Base-by-base conservation (phyloP, 2,113 vertebrate genomes). In the Pelusios castaneus region DNA sequence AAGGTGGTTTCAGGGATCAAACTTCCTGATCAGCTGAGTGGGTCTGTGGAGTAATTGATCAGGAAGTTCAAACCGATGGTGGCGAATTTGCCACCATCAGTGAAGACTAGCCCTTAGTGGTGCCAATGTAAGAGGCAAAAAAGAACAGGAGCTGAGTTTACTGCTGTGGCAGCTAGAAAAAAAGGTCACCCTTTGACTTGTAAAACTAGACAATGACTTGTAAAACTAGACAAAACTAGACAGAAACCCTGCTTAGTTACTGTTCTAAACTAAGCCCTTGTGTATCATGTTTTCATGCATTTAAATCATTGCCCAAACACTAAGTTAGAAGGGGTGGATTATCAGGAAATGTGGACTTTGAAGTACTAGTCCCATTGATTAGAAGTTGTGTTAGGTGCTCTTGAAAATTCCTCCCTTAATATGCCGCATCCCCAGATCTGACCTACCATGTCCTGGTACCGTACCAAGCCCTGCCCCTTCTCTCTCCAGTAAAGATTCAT, bases 351-450 rank as follows among this genome's bases (percentile, higher is more conserved):
- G 55, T 27, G 22, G 24, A 56, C 10, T 56, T 6, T 25, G 55
- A 27, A 56, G 55, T 24, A 56, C 25, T 10, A 27, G 13, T 56
- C 55, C 55, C 55, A 13, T 31, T 0, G 0, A 14, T n/a, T 90
- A 10, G 70, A 80, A 94, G 27, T 10, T 88, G 17, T 89, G 56
- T 34, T 29, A 43, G 67, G 80, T 0, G 0, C 58, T 82, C 89
- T n/a, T 43, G 52, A 84, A 92, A 91, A 80, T 38, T 56, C 88
- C 87, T 63, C 51, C 67, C 49, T 52, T 38, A 87, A 80, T 22
- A 85, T 19, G 3, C 38, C 49, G 11, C 29, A 93, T 24, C 14
- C 82, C 78, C 38, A 85, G 7, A 25, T 60, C 82, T 55, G 0
- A 49, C 75, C 54, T 79, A 60, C 29, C 67, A 87, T 25, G 11